Evolutionary conservation across 2,113 vertebrate species (phyloP), one percentile per base, ranked within the genome.

Genomic region (Chauna torquata): DNA sequence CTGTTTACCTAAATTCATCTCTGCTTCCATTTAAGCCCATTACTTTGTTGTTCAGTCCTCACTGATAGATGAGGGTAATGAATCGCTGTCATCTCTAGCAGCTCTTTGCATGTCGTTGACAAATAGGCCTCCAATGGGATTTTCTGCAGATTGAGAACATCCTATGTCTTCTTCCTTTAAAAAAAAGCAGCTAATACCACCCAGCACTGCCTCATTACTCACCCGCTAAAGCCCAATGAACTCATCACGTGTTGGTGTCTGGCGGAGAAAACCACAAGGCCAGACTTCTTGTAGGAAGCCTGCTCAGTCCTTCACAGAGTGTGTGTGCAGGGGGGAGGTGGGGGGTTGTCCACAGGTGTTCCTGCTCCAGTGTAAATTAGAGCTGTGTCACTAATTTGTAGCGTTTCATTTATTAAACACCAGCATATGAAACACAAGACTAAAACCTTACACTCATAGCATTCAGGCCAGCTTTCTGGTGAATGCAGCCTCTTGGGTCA

Each of bases 1-100:
- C 52, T 92, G 38, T 91, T 95, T 95, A 92, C 91, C 78, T 76
- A 80, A 91, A 96, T 95, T 89, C 44, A 94, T 80, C 50, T 70
- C 74, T 82, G 38, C 70, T 89, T 90, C 77, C 75, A 69, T 74
- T 92, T 91, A 92, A 95, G 66, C 54, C 75, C 89, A 94, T 95
- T 97, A 94, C 71, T 91, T 82, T 68, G 86, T 95, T 95, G 91
- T 88, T 97, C 42, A 5, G 75, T 86, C 59, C 42, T 88, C 81
- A 6, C 6, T 86, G 91, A 94, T 23, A 77, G 89, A 95, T 80
- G 92, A 88, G 28, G n/a, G 66, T 49, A 92, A 97, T 95, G 86
- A 94, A 92, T 97, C 36, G 62, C 66, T 77, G 70, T 79, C 91
- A 90, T 74, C 84, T 77, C 70, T 2, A 65, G 58, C 58, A 24